These are phyloP conservation scores for Nyctibius grandis DNA, from an alignment of 2,797 vertebrate species.

Conservation along the genomic window DNA sequence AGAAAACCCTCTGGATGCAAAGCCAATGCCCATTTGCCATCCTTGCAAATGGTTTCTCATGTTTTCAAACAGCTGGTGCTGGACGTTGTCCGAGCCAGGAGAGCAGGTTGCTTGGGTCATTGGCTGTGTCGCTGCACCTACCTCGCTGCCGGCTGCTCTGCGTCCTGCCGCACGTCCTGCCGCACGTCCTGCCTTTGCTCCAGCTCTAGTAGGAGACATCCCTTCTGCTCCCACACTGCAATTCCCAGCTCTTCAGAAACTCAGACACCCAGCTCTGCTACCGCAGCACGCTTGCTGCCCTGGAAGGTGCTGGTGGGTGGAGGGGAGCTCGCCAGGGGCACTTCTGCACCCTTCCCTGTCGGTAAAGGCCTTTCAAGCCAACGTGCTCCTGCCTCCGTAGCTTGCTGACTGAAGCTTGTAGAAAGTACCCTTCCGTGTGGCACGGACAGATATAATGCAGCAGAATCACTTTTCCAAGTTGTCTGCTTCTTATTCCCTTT, in stretches of 20 bases:
- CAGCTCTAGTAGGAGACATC: not conserved
- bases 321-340: not conserved
- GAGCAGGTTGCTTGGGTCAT: not conserved
- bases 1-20: not conserved
- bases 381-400: not conserved
- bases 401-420: not conserved
- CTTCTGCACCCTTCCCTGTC: not conserved
- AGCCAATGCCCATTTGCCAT: not conserved
- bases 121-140: accelerated
- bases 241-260: not conserved
- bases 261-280: not conserved
- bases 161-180: too few relatives aligned
- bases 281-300: not conserved
- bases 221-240: not conserved
- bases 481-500: not conserved
- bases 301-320: not conserved
- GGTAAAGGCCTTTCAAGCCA: not conserved
- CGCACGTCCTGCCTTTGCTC: not conserved
- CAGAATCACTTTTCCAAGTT: not conserved
- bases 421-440: not conserved
- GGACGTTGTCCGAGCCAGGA: not conserved
- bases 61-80: not conserved
- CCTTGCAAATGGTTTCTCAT: not conserved
- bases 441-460: not conserved
- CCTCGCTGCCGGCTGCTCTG: not conserved